Percentiles rank a stretch among this genome's conserved stretches.
phyloP scores from a whole-genome alignment of 2,113 vertebrate species.

The Podocnemis expansa region DNA sequence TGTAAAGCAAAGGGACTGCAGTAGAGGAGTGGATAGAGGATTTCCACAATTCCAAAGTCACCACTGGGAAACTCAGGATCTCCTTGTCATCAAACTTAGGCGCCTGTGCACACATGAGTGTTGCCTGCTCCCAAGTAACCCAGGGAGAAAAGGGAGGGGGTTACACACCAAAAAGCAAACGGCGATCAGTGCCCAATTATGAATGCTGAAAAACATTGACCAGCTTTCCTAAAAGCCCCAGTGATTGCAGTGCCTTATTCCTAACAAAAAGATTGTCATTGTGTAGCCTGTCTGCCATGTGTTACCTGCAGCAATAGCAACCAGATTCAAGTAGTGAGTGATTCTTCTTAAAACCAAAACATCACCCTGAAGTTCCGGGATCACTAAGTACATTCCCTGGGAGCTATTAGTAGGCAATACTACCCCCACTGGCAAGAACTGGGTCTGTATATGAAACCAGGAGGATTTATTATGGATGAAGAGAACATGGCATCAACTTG shows the following conservation, averaged over 20 bases:
- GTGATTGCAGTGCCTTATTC: background rate
- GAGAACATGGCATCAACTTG: background rate
- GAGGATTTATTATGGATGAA: background rate
- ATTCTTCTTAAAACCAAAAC: background rate
- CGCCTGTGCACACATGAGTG: too few species aligned
- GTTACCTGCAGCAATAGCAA: background rate
- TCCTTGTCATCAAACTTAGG: too few species aligned
- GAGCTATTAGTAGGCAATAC: background rate
- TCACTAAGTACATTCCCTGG: background rate
- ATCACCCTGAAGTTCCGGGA: background rate
- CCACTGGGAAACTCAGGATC: too few species aligned
- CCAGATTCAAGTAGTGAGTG: background rate
- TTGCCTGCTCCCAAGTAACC: too few species aligned
- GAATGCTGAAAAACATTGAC: background rate
- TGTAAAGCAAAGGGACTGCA: too few species aligned
- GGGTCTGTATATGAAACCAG: background rate
- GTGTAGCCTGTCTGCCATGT: background rate
- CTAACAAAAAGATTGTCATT: background rate
- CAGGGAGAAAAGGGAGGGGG: too few species aligned
- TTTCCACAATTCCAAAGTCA: too few species aligned
- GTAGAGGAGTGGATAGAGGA: too few species aligned
- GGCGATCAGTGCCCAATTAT: background rate
- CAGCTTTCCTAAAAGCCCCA: background rate
- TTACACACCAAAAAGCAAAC: too few species aligned
- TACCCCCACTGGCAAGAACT: background rate